Conservation (phyloP, 2,113 vertebrate genomes). For the Percina caprodes region DNA sequence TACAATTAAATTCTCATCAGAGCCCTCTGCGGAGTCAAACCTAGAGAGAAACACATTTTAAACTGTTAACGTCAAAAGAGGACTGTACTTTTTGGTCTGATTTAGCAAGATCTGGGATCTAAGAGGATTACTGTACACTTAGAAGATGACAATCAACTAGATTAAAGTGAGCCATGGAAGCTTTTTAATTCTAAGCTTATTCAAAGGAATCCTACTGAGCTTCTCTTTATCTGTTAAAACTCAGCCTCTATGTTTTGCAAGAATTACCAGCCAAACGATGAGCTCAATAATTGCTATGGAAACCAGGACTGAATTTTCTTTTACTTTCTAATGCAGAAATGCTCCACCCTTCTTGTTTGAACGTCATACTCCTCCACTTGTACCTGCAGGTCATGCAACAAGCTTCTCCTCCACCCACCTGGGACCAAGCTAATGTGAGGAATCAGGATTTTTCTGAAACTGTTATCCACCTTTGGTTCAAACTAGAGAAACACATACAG, state of each 20-base stretch:
- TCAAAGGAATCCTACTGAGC: constrained; percentile 31
- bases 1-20: constrained; percentile 63
- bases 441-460: not conserved
- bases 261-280: constrained; percentile 33
- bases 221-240: constrained; percentile 33
- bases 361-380: constrained; percentile 32
- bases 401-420: constrained; percentile 21
- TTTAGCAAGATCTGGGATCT: constrained; percentile 33
- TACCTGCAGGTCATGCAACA: constrained; percentile 30
- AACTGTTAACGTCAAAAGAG: constrained; percentile 27
- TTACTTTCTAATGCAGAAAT: constrained; percentile 10
- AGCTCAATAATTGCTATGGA: constrained; percentile 44
- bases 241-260: constrained; percentile 26
- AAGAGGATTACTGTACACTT: constrained; percentile 34
- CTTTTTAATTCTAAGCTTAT: constrained; percentile 6
- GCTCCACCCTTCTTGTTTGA: constrained; percentile 29
- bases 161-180: constrained; percentile 28
- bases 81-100: constrained; percentile 27
- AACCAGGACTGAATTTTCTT: constrained; percentile 27
- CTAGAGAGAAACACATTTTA: constrained; percentile 16
- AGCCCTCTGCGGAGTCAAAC: constrained; percentile 37
- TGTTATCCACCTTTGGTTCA: constrained; percentile 2
- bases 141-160: constrained; percentile 27
- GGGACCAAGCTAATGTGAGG: not conserved
- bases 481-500: not conserved